These are phyloP conservation scores for Xestia sexstrigata DNA, from an alignment of 2,888 invertebrate species.

Conservation along the genomic window DNA sequence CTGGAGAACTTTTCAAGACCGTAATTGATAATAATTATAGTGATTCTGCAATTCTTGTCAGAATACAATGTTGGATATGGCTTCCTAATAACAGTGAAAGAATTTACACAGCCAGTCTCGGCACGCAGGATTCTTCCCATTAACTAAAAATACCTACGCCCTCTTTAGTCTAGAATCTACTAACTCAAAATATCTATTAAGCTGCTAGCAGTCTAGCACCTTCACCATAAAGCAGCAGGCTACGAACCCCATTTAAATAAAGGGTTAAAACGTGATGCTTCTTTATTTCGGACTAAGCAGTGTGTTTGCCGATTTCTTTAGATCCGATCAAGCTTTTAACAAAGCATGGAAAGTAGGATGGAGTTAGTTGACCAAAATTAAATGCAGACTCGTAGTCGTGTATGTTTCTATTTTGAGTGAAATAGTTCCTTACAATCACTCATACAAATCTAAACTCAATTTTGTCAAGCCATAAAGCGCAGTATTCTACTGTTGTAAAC, in stretches of 20 bases:
- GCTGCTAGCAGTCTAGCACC: slow-evolving; percentile 36
- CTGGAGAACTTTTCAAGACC: slow-evolving; percentile 35
- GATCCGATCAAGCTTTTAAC: slow-evolving; percentile 13
- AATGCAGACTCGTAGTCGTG: slow-evolving; percentile 14
- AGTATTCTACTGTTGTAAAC: slow-evolving; percentile 28
- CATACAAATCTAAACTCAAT: slow-evolving; percentile 1
- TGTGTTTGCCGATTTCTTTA: slow-evolving; percentile 5
- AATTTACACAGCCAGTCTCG: background rate
- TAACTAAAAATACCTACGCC: background rate
- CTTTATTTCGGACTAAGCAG: background rate
- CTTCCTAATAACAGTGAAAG: slow-evolving; percentile 12
- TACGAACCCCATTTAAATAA: slow-evolving; percentile 22
- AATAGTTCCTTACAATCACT: slow-evolving; percentile 8
- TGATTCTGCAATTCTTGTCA: slow-evolving; percentile 17
- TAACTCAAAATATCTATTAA: slow-evolving; percentile 29
- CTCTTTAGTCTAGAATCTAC: slow-evolving; percentile 3
- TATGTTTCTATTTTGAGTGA: background rate
- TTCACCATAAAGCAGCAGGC: slow-evolving; percentile 35
- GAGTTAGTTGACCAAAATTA: background rate
- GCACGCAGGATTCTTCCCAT: background rate
- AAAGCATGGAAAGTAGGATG: slow-evolving; percentile 6
- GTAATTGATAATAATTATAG: slow-evolving; percentile 7
- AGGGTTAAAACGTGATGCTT: background rate
- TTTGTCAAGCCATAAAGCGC: slow-evolving; percentile 30
- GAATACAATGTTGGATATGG: slow-evolving; percentile 14